Percentiles rank a stretch among this genome's conserved stretches.
phyloP scores from a whole-genome alignment of 2,888 invertebrate genomes.

The Acronicta alni region DNA sequence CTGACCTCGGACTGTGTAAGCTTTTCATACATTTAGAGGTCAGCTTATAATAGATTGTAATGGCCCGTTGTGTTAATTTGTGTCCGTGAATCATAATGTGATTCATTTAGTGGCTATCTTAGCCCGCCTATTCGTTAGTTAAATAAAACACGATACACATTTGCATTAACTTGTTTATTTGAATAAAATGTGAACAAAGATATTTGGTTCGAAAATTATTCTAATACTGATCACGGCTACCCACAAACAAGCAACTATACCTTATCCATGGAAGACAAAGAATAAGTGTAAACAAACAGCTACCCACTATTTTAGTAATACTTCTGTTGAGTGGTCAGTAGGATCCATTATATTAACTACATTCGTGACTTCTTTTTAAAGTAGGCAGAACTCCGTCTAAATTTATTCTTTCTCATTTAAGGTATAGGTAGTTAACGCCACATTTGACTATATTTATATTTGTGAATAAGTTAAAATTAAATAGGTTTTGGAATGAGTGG shows the following conservation, averaged over 20 bases:
- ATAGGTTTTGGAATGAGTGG: constrained; percentile 19
- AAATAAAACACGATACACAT: constrained; percentile 66
- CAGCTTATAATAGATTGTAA: too few relatives aligned
- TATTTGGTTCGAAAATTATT: constrained; percentile 80
- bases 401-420: too few relatives aligned
- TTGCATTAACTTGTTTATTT: constrained; percentile 75
- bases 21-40: too few relatives aligned
- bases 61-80: too few relatives aligned
- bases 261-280: not conserved
- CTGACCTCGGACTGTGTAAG: too few relatives aligned
- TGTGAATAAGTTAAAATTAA: constrained; percentile 10
- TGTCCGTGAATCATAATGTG: too few relatives aligned
- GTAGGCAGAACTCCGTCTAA: too few relatives aligned
- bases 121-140: constrained; percentile 11
- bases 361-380: too few relatives aligned
- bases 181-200: constrained; percentile 66
- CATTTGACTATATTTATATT: not conserved
- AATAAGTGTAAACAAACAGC: not conserved
- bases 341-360: not conserved
- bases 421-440: not conserved
- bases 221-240: constrained; percentile 75
- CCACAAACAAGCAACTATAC: constrained; percentile 48
- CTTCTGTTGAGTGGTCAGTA: not conserved
- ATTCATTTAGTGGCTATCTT: too few relatives aligned
- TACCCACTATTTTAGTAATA: not conserved